Evolutionary conservation across 2,888 invertebrate genomes (phyloP), one percentile per base, ranked within the genome.

Genomic region (Drosophila differens): DNA sequence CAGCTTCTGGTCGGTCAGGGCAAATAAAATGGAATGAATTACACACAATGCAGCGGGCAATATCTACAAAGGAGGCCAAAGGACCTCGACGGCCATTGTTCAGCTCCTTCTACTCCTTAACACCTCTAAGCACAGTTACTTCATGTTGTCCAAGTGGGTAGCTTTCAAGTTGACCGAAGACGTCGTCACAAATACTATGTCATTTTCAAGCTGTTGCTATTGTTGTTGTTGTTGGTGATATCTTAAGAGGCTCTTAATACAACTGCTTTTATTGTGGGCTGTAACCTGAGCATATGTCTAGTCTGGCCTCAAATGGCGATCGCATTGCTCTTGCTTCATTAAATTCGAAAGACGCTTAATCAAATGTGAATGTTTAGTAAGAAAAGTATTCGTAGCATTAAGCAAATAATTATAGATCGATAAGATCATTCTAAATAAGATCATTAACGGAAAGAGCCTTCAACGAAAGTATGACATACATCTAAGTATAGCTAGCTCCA

Each of bases 21-120:
- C 70, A 72, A 80, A 76, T 82, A 82, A 82, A 80, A 76, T 63
- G 79, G 67, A 65, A 79, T 80, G 77, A 76, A 79, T 79, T 59
- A 71, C 57, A 68, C 79, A 79, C 76, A 72, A 76, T 76, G 77
- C 59, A 62, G 25, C 37, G 5, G 65, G 63, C 66, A 52, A 44
- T 54, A 79, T 58, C 69, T 58, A 69, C 66, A 69, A 69, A 69
- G 69, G 69, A 28, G 57, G 41, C 69, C 67, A 76, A 79, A 70
- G 69, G 73, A 63, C 65, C 65, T 53, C 52, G 44, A 41, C 49
- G 72, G 57, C 65, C 53, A 75, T 79, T 79, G 79, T 79, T 75
- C 44, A 19, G 28, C n/a, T 16, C 16, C 51, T 32, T 28, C 25
- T 16, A 7, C 51, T 32, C 47, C 62, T 57, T 33, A 41, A 69